phyloP scores from a whole-genome alignment of 2,113 vertebrate genomes.

The Apodemus sylvaticus region DNA sequence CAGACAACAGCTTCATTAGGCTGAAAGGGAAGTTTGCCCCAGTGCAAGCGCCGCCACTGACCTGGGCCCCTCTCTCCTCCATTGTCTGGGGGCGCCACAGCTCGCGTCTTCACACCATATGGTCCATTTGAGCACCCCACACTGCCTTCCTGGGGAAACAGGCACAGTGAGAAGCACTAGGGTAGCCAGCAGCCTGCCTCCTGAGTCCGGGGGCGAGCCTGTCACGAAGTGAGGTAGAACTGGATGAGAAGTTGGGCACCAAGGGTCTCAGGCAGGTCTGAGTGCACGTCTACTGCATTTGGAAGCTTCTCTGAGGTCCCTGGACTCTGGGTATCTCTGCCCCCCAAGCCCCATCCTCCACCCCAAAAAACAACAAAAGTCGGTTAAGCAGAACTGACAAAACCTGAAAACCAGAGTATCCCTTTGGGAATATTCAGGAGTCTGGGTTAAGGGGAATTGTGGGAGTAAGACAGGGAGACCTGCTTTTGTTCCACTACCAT shows the following conservation, averaged over 20 bases:
- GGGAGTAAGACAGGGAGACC: not conserved
- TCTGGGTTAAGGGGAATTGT: not conserved
- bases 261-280: not conserved
- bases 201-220: not conserved
- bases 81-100: slow-evolving; percentile 83
- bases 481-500: not conserved
- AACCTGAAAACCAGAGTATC: not conserved
- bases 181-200: not conserved
- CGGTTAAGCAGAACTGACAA: not conserved
- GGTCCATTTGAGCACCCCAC: slow-evolving; percentile 77
- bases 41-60: slow-evolving; percentile 81
- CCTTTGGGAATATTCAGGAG: not conserved
- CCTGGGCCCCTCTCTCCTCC: slow-evolving; percentile 84
- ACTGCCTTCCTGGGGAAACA: slow-evolving; percentile 53
- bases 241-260: not conserved
- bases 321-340: not conserved
- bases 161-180: not conserved
- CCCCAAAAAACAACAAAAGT: not conserved
- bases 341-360: not conserved
- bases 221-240: not conserved
- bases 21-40: slow-evolving; percentile 85
- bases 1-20: slow-evolving; percentile 88
- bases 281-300: not conserved
- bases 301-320: not conserved
- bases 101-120: slow-evolving; percentile 82